Evolutionary conservation across 2,888 invertebrate species (phyloP), one percentile per base, ranked within the genome.

Genomic region (Hirudinaria manillensis): DNA sequence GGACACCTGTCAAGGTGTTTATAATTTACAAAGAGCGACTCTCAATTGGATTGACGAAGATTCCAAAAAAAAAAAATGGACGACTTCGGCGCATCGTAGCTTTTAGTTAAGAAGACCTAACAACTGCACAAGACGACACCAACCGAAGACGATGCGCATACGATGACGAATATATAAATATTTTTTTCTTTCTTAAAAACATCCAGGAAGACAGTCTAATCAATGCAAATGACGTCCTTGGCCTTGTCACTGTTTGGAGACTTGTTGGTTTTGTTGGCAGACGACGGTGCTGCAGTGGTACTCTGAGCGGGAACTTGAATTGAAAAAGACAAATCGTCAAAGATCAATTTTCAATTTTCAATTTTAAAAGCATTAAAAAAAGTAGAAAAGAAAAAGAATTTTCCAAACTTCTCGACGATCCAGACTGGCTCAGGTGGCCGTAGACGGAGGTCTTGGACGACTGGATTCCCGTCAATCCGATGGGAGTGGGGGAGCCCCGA

Each of bases 161-260:
- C n/a, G n/a, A 45, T 7, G 45, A 45, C 16, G 10, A 45, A 45
- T 7, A 4, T 45, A 45, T 7, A 45, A 45, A 45, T 45, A 45
- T 29, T 21, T 53, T 16, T 21, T 16, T 53, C 55, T 53, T 21
- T 16, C 16, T 16, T 24, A 24, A 61, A 29, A 24, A 61, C 24
- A 61, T 45, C 16, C 1, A 45, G 45, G 45, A 45, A 45, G 68
- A 34, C 68, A 34, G 68, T 68, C 38, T 45, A 70, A 51, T 70
- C 71, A 34, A 70, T 70, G 51, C 71, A 70, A 7, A 70, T 70
- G 29, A 70, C 71, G 45, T 70, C 71, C 38, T 70, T 70, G 3
- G 45, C 21, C 24, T 38, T 70, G 51, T 70, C 51, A n/a, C 36
- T 29, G 38, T 70, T 51, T 16, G 71, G 38, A 13, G 45, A 32